Percentiles rank a stretch among this genome's conserved stretches.
These are phyloP conservation scores for Euzophera pinguis DNA, from an alignment of 2,888 invertebrate species.

Conservation along the genomic window DNA sequence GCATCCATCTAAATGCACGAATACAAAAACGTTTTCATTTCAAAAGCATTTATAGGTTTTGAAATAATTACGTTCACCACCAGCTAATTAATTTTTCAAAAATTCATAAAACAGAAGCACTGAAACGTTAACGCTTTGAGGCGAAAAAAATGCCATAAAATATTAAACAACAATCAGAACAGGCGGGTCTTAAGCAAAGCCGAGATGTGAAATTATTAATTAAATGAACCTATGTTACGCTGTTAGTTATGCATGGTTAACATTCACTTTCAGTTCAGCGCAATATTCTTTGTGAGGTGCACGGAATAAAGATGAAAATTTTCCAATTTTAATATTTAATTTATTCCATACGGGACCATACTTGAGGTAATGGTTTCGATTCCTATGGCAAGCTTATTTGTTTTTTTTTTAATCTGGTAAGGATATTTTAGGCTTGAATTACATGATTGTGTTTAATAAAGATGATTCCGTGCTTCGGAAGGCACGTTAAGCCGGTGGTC, in stretches of 20 bases:
- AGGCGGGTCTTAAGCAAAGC: background rate
- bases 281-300: conserved; percentile 18
- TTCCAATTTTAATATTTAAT: too few relatives aligned
- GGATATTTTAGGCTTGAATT: too few relatives aligned
- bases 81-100: background rate
- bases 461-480: too few relatives aligned
- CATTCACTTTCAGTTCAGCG: background rate
- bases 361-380: too few relatives aligned
- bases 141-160: conserved; percentile 1
- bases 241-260: background rate
- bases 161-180: conserved; percentile 8
- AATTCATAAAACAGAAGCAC: background rate
- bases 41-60: background rate
- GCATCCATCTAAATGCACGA: background rate
- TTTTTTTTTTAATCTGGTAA: too few relatives aligned
- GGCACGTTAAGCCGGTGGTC: too few relatives aligned
- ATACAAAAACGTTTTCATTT: background rate
- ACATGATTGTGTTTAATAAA: too few relatives aligned
- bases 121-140: background rate
- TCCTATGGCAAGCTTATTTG: too few relatives aligned
- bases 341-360: too few relatives aligned
- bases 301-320: too few relatives aligned
- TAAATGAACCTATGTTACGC: conserved; percentile 8
- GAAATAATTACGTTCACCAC: background rate
- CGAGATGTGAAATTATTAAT: conserved; percentile 12